Conservation (phyloP, 30 jellyfish, hydroid and myxozoan species). For the Nemopilema nomurai region DNA sequence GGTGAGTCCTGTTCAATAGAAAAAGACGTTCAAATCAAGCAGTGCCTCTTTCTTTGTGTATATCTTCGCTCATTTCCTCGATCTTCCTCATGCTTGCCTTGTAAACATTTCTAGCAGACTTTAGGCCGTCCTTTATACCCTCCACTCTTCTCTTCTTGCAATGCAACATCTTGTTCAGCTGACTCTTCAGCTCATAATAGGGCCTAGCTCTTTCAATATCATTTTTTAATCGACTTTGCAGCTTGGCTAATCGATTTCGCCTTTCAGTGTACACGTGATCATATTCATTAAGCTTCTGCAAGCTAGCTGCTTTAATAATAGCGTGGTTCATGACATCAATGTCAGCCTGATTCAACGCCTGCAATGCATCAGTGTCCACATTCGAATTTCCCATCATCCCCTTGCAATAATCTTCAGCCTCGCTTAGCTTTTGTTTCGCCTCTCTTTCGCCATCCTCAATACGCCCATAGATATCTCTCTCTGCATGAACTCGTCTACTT, state of each 20-base stretch:
- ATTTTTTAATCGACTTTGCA: neutral
- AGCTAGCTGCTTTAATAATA: neutral
- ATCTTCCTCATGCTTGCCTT: constrained; percentile 17
- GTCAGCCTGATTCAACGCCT: constrained; percentile 12
- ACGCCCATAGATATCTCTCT: neutral
- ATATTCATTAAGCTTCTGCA: neutral
- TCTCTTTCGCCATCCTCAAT: constrained; percentile 1
- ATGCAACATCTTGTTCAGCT: constrained; percentile 4
- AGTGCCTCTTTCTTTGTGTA: constrained; percentile 20
- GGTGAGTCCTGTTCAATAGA: neutral
- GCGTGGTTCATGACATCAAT: constrained; percentile 8
- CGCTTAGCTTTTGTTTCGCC: neutral
- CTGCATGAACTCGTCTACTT: neutral
- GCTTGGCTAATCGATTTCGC: neutral
- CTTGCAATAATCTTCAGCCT: neutral
- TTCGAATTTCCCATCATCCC: constrained; percentile 1
- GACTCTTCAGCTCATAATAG: constrained; percentile 15
- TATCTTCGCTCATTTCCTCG: constrained; percentile 28
- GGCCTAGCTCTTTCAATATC: constrained; percentile 32
- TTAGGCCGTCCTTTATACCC: neutral
- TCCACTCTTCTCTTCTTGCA: neutral
- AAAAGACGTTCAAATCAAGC: neutral
- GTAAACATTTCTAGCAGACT: constrained; percentile 20
- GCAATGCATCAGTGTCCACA: constrained; percentile 12
- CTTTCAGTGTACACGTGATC: neutral